Base-by-base conservation (phyloP, 2,888 invertebrate genomes). In the Monopis laevigella region DNA sequence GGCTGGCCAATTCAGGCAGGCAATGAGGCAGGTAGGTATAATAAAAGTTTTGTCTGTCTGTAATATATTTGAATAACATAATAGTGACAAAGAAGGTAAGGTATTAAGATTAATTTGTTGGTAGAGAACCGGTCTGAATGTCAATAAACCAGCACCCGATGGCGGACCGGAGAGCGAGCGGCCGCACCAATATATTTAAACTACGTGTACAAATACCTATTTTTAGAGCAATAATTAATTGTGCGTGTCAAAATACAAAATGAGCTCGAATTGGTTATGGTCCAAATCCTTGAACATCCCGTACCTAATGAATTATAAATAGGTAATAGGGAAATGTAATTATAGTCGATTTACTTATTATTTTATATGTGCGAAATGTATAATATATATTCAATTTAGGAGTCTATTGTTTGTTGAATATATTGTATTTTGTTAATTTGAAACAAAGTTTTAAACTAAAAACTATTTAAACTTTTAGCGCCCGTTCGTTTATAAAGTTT, bases 81-180 rank as follows among this genome's bases (percentile, higher is more conserved):
- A 34, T 17, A 14, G n/a, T 34, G 34, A 12, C 34, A 34, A 16
- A 34, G 18, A 34, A 16, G 34, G 18, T 34, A 34, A 17, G 50
- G 48, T 58, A 67, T 68, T 61, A 62, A 62, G 55, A 66, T 68
- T 70, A 59, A 62, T 62, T 62, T 56, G 52, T 49, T 43, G 51
- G 51, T 50, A 47, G 44, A 12, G 48, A 47, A 52, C 53, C 54
- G 54, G 53, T 46, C 55, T 56, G 64, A 65, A 67, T 70, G 54
- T 55, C 61, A 67, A 66, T 68, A 66, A 61, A 62, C 59, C 52
- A 59, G 61, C 57, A n/a, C n/a, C n/a, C n/a, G n/a, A n/a, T 55
- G 50, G 43, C 43, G 45, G 53, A 51, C 48, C 51, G 48, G 48
- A 51, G 49, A 48, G 42, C 46, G 49, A 48, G 42, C 46, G 49